These are phyloP conservation scores for Falco cherrug DNA, from an alignment of 2,797 vertebrate genomes.

Conservation along the genomic window DNA sequence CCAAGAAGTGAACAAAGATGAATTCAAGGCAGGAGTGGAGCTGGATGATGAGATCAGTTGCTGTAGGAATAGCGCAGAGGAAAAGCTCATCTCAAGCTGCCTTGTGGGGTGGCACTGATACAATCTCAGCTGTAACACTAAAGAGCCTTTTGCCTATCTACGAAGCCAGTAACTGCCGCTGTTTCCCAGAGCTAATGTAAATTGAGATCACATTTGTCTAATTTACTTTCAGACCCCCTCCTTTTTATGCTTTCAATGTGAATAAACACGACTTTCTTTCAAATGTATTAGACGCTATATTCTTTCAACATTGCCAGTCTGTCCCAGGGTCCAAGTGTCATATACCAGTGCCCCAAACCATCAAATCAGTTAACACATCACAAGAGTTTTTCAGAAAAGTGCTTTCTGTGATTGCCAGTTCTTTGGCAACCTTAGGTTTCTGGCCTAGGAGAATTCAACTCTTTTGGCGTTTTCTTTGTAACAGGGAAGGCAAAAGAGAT, in stretches of 20 bases:
- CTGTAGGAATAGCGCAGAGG: neutral
- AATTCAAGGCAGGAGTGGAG: neutral
- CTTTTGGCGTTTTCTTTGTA: neutral
- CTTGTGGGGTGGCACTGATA: accelerated
- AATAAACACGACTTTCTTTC: neutral
- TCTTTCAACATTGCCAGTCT: neutral
- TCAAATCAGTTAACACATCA: neutral
- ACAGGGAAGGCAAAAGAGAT: neutral
- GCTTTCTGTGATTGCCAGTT: neutral
- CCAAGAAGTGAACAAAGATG: neutral
- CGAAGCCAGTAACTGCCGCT: neutral
- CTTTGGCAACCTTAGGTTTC: neutral
- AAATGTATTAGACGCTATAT: neutral
- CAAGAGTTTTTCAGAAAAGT: neutral
- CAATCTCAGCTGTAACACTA: neutral
- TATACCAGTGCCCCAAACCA: neutral
- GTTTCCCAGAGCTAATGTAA: neutral
- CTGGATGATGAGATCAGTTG: neutral
- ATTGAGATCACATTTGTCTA: neutral
- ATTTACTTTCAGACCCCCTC: neutral
- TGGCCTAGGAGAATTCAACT: neutral
- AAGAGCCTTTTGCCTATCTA: neutral
- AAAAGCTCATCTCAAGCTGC: neutral
- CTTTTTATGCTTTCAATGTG: neutral
- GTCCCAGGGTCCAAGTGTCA: neutral